phyloP scores from a whole-genome alignment of 1,140 invertebrate species.

The Sitophilus oryzae region DNA sequence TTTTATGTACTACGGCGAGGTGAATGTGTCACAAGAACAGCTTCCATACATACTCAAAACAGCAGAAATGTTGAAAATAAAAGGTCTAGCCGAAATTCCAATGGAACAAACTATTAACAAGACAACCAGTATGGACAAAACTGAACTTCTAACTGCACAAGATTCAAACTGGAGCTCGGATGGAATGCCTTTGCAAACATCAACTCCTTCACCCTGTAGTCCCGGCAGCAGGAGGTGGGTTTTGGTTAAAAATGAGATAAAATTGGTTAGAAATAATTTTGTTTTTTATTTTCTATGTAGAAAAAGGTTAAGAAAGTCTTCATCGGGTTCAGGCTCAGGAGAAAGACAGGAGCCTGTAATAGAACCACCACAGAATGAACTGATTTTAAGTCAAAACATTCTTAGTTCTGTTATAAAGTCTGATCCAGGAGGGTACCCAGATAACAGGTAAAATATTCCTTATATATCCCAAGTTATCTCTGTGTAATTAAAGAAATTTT shows the following conservation, averaged over 20 bases:
- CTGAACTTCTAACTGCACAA: conserved; percentile 47
- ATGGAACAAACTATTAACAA: conserved; percentile 63
- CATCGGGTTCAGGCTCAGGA: conserved; percentile 59
- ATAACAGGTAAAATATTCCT: conserved; percentile 8
- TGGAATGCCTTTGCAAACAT: conserved; percentile 41
- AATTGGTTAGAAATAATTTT: not conserved
- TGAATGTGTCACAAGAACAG: conserved; percentile 83
- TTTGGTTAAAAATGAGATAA: not conserved
- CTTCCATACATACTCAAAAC: conserved; percentile 80
- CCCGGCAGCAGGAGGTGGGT: conserved; percentile 40
- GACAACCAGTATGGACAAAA: conserved; percentile 43
- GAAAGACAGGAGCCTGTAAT: conserved; percentile 42
- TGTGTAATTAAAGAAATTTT: conserved; percentile 23
- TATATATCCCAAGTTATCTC: conserved; percentile 8
- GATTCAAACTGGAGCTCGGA: conserved; percentile 48
- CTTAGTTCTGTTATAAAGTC: conserved; percentile 50
- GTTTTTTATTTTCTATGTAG: conserved; percentile 35
- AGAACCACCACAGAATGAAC: conserved; percentile 51
- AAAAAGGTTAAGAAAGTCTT: conserved; percentile 66
- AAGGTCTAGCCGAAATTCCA: conserved; percentile 79
- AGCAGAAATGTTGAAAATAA: conserved; percentile 80
- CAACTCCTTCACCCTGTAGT: conserved; percentile 45
- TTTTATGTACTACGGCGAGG: conserved; percentile 90
- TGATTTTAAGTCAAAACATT: conserved; percentile 41
- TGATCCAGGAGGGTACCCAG: conserved; percentile 41